Conservation (phyloP, 2,888 invertebrate genomes). For the Peribatodes rhomboidaria region DNA sequence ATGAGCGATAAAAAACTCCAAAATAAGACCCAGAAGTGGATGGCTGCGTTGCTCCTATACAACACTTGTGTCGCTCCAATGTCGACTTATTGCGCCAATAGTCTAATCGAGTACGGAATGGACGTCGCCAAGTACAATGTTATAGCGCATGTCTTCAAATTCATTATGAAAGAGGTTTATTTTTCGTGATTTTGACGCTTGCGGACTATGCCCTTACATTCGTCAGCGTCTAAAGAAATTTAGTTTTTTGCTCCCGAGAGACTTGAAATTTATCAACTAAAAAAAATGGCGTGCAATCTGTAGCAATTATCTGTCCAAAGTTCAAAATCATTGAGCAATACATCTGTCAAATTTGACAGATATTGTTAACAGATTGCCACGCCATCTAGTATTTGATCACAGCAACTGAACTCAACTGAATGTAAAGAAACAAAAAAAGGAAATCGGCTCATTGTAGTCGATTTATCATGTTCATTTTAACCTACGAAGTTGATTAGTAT, state of each 20-base stretch:
- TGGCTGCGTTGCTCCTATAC: conserved; percentile 76
- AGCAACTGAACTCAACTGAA: no score
- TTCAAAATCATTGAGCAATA: no score
- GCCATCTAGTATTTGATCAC: no score
- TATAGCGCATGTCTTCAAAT: conserved; percentile 66
- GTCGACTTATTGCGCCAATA: conserved; percentile 77
- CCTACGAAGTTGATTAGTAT: no score
- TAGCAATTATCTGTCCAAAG: no score
- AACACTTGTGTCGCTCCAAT: conserved; percentile 78
- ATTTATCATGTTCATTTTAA: no score
- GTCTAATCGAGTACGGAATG: conserved; percentile 74
- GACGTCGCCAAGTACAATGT: conserved; percentile 79
- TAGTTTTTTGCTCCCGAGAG: background rate
- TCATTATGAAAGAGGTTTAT: conserved; percentile 73
- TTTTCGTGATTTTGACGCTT: conserved; percentile 47
- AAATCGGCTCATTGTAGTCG: no score
- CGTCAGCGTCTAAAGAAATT: background rate
- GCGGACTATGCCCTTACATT: conserved; percentile 80
- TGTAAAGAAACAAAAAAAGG: no score
- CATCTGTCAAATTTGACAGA: no score
- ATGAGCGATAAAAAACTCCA: conserved; percentile 49
- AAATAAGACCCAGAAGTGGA: conserved; percentile 71
- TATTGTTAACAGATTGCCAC: no score
- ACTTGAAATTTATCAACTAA: no score
- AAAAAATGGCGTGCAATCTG: no score